These are phyloP conservation scores for Plusia festucae DNA, from an alignment of 2,888 invertebrate genomes.

Conservation along the genomic window DNA sequence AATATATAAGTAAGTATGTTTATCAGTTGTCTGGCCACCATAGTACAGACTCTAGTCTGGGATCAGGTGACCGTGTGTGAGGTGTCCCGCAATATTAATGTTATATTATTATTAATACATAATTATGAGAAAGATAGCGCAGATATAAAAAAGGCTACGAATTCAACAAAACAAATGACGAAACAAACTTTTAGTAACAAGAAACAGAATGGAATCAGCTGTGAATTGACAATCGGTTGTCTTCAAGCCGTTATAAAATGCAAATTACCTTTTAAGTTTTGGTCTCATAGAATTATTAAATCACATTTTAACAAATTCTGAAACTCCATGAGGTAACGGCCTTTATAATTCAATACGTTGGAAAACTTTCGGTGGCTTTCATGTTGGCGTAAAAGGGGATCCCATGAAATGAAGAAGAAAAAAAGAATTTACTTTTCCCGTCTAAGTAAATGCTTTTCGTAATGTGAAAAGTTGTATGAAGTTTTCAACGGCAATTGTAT, in stretches of 20 bases:
- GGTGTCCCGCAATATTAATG: no score
- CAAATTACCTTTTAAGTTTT: neutral
- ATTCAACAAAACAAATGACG: neutral
- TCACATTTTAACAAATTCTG: neutral
- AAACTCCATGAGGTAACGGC: neutral
- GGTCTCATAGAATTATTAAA: neutral
- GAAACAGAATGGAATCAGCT: neutral
- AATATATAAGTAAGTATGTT: no score
- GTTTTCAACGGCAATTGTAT: conserved; percentile 26
- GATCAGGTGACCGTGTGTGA: no score
- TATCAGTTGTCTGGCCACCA: no score
- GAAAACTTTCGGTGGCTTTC: neutral
- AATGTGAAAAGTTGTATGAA: conserved; percentile 41
- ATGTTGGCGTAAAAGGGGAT: neutral
- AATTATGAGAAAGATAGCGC: no score
- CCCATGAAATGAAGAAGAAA: conserved; percentile 1
- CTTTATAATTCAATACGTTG: conserved; percentile 8
- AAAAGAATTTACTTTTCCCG: conserved; percentile 11
- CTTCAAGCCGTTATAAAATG: conserved; percentile 3
- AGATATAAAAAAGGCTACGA: no score
- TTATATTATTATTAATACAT: no score
- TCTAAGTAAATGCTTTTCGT: conserved; percentile 14
- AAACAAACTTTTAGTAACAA: neutral
- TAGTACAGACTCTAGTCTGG: no score
- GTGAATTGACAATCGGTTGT: neutral